A percentile compares a stretch with the other conserved stretches of the same genome.
Conservation (phyloP, 2,888 invertebrate genomes). For the Lasioglossum marginatum region DNA sequence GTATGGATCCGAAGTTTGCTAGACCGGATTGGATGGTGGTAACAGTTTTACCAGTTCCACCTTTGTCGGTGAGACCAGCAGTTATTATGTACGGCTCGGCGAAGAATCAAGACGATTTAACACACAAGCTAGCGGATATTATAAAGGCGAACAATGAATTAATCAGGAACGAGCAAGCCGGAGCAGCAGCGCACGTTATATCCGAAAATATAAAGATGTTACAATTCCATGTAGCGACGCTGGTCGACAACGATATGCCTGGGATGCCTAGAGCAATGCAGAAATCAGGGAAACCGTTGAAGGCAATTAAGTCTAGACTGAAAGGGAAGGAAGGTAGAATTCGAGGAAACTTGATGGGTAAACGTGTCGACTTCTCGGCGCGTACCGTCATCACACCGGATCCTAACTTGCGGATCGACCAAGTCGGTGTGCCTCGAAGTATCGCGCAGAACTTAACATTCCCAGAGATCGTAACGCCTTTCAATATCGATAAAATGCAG, state of each 20-base stretch:
- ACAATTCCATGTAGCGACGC: slow-evolving; percentile 99
- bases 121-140: slow-evolving; percentile 99
- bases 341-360: slow-evolving; percentile 99
- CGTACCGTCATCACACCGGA: slow-evolving; percentile 99
- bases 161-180: slow-evolving; percentile 96
- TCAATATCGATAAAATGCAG: slow-evolving; percentile 97
- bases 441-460: slow-evolving; percentile 99
- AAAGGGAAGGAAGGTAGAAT: slow-evolving; percentile 99
- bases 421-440: slow-evolving; percentile 98
- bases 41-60: slow-evolving; percentile 98
- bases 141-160: slow-evolving; percentile 99
- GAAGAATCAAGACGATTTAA: slow-evolving; percentile 99
- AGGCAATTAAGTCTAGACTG: slow-evolving; percentile 97
- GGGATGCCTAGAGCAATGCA: slow-evolving; percentile 99
- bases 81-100: slow-evolving; percentile 99
- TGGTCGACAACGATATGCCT: slow-evolving; percentile 99
- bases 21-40: slow-evolving; percentile 99
- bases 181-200: slow-evolving; percentile 98
- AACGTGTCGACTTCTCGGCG: slow-evolving; percentile 99
- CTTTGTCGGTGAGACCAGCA: slow-evolving; percentile 97
- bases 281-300: slow-evolving; percentile 99
- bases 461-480: slow-evolving; percentile 99
- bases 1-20: slow-evolving; percentile 98
- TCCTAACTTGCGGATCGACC: slow-evolving; percentile 97
- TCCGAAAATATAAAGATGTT: slow-evolving; percentile 98